Conservation (phyloP, 2,888 invertebrate genomes). For the Clusia tigrina region DNA sequence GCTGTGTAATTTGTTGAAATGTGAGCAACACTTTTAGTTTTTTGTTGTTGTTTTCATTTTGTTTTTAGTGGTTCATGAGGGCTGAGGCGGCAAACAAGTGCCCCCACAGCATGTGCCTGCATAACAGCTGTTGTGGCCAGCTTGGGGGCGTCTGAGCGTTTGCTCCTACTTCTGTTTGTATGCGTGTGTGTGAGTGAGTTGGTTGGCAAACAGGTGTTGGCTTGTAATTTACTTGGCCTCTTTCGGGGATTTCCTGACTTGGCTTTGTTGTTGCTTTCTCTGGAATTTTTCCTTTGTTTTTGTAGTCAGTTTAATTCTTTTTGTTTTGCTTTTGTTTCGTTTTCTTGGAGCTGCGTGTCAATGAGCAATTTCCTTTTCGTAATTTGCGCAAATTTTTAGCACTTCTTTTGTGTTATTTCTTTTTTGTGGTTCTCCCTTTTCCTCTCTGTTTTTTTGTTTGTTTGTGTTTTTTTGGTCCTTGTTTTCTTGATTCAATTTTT, state of each 20-base stretch:
- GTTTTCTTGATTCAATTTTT: background rate
- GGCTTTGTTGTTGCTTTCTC: background rate
- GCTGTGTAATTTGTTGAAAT: too few relatives aligned
- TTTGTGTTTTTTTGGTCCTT: too few relatives aligned
- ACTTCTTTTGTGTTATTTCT: background rate
- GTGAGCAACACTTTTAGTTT: too few relatives aligned
- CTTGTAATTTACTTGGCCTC: background rate
- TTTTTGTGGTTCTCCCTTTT: background rate
- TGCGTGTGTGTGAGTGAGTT: background rate
- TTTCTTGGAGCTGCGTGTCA: slow-evolving; percentile 45
- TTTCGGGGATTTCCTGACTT: too few relatives aligned
- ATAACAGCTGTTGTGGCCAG: too few relatives aligned
- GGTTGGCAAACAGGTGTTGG: slow-evolving; percentile 2
- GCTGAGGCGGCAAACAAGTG: too few relatives aligned
- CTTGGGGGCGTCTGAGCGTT: too few relatives aligned
- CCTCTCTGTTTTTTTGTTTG: background rate
- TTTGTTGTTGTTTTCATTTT: too few relatives aligned
- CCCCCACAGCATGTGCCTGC: too few relatives aligned
- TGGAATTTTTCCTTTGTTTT: background rate
- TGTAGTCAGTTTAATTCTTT: too few relatives aligned
- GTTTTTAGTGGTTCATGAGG: too few relatives aligned
- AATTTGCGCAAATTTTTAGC: slow-evolving; percentile 1
- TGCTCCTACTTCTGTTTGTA: background rate
- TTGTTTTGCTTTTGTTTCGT: background rate
- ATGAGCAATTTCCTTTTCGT: slow-evolving; percentile 49